Evolutionary conservation across 2,797 vertebrate species (phyloP).

Genomic region (Hozukius guyotensis): DNA sequence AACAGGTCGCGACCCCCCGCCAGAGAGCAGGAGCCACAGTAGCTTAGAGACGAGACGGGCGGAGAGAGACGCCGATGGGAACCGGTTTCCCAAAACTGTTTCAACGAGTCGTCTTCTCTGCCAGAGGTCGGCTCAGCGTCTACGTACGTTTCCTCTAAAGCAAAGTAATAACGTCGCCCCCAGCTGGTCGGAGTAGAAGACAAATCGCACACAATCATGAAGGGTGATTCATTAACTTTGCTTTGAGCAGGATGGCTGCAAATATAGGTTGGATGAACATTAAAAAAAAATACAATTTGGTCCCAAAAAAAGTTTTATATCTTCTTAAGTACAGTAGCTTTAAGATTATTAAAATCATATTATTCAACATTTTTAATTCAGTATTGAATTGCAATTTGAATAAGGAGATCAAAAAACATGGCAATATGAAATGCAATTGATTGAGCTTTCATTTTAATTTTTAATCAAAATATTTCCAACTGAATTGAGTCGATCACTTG

Average conservation of each 20-base stretch:
- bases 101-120: background rate
- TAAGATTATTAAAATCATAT: no score
- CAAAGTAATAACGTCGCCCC: background rate
- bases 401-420: no score
- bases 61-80: constrained; percentile 7
- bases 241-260: background rate
- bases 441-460: no score
- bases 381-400: no score
- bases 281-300: background rate
- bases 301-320: no score
- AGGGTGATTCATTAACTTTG: background rate
- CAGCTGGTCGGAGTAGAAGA: background rate
- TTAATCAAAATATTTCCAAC: no score
- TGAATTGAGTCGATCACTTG: no score
- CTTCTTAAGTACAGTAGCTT: background rate
- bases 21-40: constrained; percentile 57
- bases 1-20: constrained; percentile 65
- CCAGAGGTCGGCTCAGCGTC: background rate
- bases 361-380: background rate
- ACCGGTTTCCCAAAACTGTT: background rate
- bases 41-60: constrained; percentile 42
- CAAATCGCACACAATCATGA: background rate
- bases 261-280: background rate
- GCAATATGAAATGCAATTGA: no score
- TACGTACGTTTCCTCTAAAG: background rate